phyloP scores from a whole-genome alignment of 64 coral and sea anemone genomes.

The Catalaphyllia jardinei region DNA sequence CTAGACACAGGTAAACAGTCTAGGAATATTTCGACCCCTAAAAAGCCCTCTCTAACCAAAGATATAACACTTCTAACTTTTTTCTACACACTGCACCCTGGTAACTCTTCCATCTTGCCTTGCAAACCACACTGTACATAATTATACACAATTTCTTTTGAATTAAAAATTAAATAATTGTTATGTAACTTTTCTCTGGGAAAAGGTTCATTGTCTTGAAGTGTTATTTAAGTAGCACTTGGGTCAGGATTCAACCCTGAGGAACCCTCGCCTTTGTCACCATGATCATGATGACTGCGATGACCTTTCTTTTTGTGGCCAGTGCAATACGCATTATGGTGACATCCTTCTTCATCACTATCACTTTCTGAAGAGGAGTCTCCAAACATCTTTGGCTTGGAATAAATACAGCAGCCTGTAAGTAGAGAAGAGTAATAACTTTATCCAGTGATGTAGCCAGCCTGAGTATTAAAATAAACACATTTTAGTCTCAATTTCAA shows the following conservation, averaged over 20 bases:
- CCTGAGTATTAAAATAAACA: no score
- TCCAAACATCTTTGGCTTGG: conserved; percentile 93
- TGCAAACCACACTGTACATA: no score
- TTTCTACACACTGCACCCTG: no score
- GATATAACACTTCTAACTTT: no score
- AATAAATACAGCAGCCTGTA: conserved; percentile 96
- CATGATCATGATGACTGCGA: conserved; percentile 24
- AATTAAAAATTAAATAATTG: no score
- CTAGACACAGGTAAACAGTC: no score
- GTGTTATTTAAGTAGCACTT: neutral
- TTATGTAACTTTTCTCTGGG: neutral
- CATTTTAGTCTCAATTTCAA: no score
- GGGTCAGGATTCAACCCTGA: neutral
- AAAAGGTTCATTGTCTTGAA: neutral
- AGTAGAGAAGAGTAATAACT: neutral
- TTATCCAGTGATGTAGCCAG: no score
- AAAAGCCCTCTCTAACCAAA: no score
- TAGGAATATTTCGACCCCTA: no score
- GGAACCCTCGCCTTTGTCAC: neutral
- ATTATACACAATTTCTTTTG: no score
- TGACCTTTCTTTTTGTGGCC: conserved; percentile 84
- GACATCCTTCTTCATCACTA: conserved; percentile 76
- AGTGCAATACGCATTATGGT: conserved; percentile 92
- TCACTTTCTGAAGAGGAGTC: conserved; percentile 99
- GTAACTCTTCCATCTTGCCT: no score